Percentiles rank a stretch among this genome's conserved stretches.
Evolutionary conservation across 2,113 vertebrate genomes (phyloP).

Genomic region (Thamnaconus septentrionalis): DNA sequence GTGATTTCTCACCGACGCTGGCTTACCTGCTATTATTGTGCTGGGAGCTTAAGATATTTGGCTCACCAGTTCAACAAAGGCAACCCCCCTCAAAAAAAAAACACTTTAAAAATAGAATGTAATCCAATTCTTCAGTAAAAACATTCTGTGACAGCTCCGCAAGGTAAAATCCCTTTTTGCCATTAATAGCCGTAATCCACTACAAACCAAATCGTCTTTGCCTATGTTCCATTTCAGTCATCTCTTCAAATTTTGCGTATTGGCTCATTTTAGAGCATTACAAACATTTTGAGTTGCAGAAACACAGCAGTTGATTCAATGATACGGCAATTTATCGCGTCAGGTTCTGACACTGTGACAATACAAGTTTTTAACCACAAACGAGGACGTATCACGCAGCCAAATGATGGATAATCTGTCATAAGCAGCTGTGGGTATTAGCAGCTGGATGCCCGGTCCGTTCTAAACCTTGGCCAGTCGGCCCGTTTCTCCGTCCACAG

Average conservation of each 20-base stretch:
- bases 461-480: constrained; percentile 31
- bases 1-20: no score
- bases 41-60: constrained; percentile 6
- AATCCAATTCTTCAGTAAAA: not conserved
- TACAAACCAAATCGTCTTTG: not conserved
- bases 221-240: no score
- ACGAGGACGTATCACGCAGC: constrained; percentile 49
- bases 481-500: constrained; percentile 32
- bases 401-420: constrained; percentile 63
- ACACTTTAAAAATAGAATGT: constrained; percentile 7
- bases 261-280: not conserved
- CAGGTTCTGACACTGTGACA: constrained; percentile 13
- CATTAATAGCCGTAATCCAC: not conserved
- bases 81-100: not conserved
- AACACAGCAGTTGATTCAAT: not conserved
- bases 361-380: constrained; percentile 35
- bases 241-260: no score
- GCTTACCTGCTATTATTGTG: not conserved
- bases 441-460: constrained; percentile 35
- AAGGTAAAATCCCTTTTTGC: not conserved
- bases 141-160: not conserved
- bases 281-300: not conserved
- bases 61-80: constrained; percentile 4
- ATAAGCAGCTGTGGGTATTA: constrained; percentile 25
- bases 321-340: constrained; percentile 11